These are phyloP conservation scores for Melinopterus prodromus DNA, from an alignment of 2,888 invertebrate species.

Conservation along the genomic window DNA sequence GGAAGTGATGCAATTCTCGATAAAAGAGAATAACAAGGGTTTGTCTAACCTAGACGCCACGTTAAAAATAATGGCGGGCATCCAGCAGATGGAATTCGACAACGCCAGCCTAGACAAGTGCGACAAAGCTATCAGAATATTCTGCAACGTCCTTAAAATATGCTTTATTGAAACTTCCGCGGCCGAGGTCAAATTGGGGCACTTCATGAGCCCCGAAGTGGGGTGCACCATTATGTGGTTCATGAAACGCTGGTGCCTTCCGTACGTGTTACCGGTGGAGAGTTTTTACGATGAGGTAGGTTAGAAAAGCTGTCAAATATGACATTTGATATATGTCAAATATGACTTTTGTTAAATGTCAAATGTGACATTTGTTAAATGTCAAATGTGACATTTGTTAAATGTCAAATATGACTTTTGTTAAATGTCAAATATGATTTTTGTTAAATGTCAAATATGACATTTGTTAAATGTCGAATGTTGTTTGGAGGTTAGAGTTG, in stretches of 20 bases:
- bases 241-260: constrained; percentile 77
- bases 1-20: constrained; percentile 70
- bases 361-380: neutral
- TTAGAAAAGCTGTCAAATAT: neutral
- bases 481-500: neutral
- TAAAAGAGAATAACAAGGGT: constrained; percentile 60
- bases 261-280: constrained; percentile 74
- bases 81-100: constrained; percentile 45
- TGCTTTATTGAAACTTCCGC: constrained; percentile 79
- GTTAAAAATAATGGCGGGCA: constrained; percentile 54
- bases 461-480: too few species aligned
- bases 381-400: neutral
- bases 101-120: constrained; percentile 57
- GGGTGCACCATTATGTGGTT: constrained; percentile 82
- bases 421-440: constrained; percentile 11
- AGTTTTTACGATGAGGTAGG: constrained; percentile 66
- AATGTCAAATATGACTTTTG: neutral
- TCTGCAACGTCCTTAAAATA: constrained; percentile 75
- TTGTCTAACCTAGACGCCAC: constrained; percentile 54
- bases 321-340: neutral
- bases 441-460: too few species aligned
- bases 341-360: too few species aligned
- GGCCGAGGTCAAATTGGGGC: constrained; percentile 71
- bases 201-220: constrained; percentile 80
- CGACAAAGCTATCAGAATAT: constrained; percentile 67